phyloP scores from a whole-genome alignment of 2,113 vertebrate species.

The Kryptolebias marmoratus region DNA sequence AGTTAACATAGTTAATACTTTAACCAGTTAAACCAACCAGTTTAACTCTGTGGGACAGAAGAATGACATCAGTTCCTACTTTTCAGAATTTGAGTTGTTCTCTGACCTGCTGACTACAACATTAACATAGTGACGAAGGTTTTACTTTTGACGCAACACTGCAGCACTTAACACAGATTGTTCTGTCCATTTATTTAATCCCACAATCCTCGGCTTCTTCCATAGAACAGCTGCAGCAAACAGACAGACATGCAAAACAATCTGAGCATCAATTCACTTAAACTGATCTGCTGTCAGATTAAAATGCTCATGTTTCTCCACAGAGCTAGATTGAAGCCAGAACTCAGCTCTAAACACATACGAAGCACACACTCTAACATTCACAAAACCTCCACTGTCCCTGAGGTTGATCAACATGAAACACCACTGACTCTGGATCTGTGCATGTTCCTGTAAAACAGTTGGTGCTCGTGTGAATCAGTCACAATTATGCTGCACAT shows the following conservation, averaged over 20 bases:
- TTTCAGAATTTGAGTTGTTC: background rate
- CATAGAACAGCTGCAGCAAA: conserved; percentile 38
- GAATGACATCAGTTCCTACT: background rate
- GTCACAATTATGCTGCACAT: background rate
- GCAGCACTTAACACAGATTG: conserved; percentile 56
- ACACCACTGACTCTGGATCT: too few relatives aligned
- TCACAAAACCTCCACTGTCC: background rate
- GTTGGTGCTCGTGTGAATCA: background rate
- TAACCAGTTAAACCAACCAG: background rate
- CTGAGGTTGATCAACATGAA: background rate
- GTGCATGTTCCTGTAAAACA: background rate
- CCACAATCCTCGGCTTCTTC: conserved; percentile 55
- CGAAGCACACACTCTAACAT: background rate
- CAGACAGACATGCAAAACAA: background rate
- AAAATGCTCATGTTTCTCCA: conserved; percentile 1
- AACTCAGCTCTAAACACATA: background rate
- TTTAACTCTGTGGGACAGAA: background rate
- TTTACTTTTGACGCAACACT: conserved; percentile 41
- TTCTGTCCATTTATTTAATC: conserved; percentile 62
- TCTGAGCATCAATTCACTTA: conserved; percentile 35
- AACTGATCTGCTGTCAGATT: conserved; percentile 42
- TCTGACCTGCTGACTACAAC: conserved; percentile 14
- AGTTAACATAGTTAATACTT: background rate
- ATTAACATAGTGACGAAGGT: conserved; percentile 32
- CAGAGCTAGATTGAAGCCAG: background rate